phyloP scores from a whole-genome alignment of 2,797 vertebrate species.

The Danio jaintianensis region DNA sequence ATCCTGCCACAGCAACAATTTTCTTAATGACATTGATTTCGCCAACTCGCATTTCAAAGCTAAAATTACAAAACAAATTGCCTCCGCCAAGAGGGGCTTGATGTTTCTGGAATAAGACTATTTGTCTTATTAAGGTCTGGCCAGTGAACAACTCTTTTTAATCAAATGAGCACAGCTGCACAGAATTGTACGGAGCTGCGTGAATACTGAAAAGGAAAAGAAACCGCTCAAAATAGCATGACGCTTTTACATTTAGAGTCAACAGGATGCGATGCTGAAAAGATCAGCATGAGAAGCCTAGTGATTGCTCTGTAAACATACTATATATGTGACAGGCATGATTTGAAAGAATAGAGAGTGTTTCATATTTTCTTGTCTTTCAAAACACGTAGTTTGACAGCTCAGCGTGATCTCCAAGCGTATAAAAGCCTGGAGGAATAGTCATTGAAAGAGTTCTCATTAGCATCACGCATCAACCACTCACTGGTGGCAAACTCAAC shows the following conservation, averaged over 20 bases:
- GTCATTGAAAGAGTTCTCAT: slow-evolving; percentile 37
- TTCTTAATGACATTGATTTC: slow-evolving; percentile 73
- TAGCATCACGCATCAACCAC: slow-evolving; percentile 25
- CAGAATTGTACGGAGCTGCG: slow-evolving; percentile 19
- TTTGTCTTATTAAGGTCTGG: slow-evolving; percentile 76
- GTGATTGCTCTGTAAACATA: slow-evolving; percentile 44
- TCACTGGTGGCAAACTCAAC: slow-evolving; percentile 22
- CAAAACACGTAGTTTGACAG: slow-evolving; percentile 35
- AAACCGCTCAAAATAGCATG: slow-evolving; percentile 19
- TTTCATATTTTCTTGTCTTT: slow-evolving; percentile 28
- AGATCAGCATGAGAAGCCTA: slow-evolving; percentile 3
- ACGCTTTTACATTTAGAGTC: slow-evolving; percentile 30
- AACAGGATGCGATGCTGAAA: slow-evolving; percentile 39
- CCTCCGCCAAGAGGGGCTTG: slow-evolving; percentile 64
- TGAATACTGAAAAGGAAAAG: slow-evolving; percentile 35
- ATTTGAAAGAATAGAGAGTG: slow-evolving; percentile 32
- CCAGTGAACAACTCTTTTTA: slow-evolving; percentile 31
- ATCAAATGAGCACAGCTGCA: slow-evolving; percentile 54
- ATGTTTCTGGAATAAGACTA: slow-evolving; percentile 73
- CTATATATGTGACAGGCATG: slow-evolving; percentile 29
- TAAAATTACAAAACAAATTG: slow-evolving; percentile 79
- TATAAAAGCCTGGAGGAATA: slow-evolving; percentile 29
- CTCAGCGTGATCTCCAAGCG: slow-evolving; percentile 39
- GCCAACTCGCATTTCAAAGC: slow-evolving; percentile 70
- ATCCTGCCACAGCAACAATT: slow-evolving; percentile 62